Evolutionary conservation across 1,140 invertebrate genomes (phyloP).

Genomic region (Pogonomyrmex californicus): DNA sequence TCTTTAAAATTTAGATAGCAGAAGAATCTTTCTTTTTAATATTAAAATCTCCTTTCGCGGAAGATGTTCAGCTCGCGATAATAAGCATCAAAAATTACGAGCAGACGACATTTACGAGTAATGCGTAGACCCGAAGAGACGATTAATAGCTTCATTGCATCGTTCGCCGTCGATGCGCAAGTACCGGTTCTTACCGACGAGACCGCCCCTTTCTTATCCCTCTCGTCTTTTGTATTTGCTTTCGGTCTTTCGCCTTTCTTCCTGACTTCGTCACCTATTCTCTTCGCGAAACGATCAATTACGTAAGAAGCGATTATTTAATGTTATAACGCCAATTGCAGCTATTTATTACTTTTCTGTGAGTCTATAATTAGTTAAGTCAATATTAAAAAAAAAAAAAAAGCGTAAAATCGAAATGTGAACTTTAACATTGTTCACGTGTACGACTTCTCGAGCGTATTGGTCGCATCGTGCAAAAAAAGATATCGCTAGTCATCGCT

Average conservation of each 20-base stretch:
- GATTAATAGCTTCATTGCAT: conserved; percentile 79
- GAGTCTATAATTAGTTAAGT: not conserved
- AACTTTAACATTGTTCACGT: not conserved
- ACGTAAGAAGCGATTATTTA: not conserved
- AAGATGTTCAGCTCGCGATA: conserved; percentile 13
- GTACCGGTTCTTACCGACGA: conserved; percentile 66
- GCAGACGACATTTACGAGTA: conserved; percentile 69
- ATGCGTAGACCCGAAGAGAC: conserved; percentile 60
- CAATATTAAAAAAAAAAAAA: not conserved
- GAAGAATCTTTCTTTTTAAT: not conserved
- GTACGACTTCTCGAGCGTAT: not conserved
- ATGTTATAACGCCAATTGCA: not conserved
- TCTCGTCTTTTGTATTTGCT: not conserved
- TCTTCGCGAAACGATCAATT: conserved; percentile 1
- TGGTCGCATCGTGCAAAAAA: not conserved
- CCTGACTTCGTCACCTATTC: not conserved
- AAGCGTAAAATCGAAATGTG: not conserved
- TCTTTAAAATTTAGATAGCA: not conserved
- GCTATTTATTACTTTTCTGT: not conserved
- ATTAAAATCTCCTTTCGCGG: not conserved
- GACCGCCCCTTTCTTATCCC: conserved; percentile 34
- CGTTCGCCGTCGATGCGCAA: conserved; percentile 25
- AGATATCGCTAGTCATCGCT: not conserved
- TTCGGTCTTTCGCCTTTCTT: conserved; percentile 35
- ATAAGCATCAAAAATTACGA: conserved; percentile 63